These are phyloP conservation scores for Bungarus multicinctus DNA, from an alignment of 2,113 vertebrate species.

Conservation along the genomic window DNA sequence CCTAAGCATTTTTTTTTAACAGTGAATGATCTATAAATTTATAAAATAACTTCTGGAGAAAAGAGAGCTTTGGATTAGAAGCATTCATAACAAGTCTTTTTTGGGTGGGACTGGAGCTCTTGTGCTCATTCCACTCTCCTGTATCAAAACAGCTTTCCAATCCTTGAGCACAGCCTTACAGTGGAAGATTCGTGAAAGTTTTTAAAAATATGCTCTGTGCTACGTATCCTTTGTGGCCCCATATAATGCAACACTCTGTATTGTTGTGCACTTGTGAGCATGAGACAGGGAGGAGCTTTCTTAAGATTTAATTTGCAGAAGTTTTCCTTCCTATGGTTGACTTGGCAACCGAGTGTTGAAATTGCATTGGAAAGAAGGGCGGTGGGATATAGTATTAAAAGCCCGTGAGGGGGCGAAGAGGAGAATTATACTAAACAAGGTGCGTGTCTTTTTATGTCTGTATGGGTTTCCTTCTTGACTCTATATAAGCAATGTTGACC, in stretches of 20 bases:
- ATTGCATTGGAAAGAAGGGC: background rate
- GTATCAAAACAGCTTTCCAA: background rate
- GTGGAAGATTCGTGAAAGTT: background rate
- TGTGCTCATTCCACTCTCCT: too few relatives aligned
- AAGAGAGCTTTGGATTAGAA: background rate
- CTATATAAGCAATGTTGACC: background rate
- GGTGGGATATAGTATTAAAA: background rate
- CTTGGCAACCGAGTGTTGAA: conserved; percentile 9
- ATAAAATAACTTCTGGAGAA: background rate
- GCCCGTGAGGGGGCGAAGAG: too few relatives aligned
- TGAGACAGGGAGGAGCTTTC: background rate
- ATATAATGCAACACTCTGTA: background rate
- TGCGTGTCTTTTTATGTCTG: too few relatives aligned
- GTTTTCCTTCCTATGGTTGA: conserved; percentile 9
- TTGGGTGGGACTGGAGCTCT: background rate
- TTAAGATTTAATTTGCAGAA: background rate
- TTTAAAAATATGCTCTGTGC: background rate
- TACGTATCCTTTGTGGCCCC: background rate
- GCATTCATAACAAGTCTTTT: background rate
- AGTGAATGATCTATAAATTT: background rate
- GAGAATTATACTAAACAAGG: background rate
- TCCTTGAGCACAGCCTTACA: background rate
- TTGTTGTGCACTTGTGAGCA: background rate
- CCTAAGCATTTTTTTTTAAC: background rate
- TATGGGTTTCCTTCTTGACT: background rate